Evolutionary conservation across 2,888 invertebrate species (phyloP).

Genomic region (Phyto melanocephala): DNA sequence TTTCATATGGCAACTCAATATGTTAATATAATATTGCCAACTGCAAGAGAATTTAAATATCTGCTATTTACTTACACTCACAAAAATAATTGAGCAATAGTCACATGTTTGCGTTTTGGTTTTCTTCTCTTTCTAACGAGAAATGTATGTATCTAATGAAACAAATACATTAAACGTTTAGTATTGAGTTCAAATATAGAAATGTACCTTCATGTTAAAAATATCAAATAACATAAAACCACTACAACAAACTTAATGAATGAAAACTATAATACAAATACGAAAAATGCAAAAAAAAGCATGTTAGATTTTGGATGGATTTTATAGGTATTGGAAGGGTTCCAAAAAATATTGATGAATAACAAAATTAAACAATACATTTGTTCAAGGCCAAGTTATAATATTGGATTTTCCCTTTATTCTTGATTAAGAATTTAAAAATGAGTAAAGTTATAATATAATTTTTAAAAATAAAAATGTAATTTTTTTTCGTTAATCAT

Average conservation of each 20-base stretch:
- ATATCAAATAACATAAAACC: constrained; percentile 58
- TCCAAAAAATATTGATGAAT: not conserved
- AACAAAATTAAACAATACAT: not conserved
- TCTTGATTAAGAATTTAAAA: not conserved
- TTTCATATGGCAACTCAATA: not conserved
- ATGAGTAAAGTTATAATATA: not conserved
- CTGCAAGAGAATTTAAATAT: constrained; percentile 31
- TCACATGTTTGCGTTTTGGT: not conserved
- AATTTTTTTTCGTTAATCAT: not conserved
- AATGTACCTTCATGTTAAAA: not conserved
- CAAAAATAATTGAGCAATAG: constrained; percentile 12
- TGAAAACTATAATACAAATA: not conserved
- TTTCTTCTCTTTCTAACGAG: not conserved
- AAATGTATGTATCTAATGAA: not conserved
- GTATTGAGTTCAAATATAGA: constrained; percentile 42
- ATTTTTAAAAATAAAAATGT: too few relatives aligned
- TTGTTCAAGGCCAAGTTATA: not conserved
- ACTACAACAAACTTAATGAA: constrained; percentile 13
- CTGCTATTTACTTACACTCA: constrained; percentile 12
- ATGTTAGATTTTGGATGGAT: too few relatives aligned
- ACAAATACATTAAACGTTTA: constrained; percentile 2
- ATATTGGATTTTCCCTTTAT: not conserved
- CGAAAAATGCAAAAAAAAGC: constrained; percentile 12
- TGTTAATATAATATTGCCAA: constrained; percentile 23
- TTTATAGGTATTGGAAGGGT: not conserved